phyloP scores from a whole-genome alignment of 2,888 invertebrate species.

The Lasioglossum pauxillum region DNA sequence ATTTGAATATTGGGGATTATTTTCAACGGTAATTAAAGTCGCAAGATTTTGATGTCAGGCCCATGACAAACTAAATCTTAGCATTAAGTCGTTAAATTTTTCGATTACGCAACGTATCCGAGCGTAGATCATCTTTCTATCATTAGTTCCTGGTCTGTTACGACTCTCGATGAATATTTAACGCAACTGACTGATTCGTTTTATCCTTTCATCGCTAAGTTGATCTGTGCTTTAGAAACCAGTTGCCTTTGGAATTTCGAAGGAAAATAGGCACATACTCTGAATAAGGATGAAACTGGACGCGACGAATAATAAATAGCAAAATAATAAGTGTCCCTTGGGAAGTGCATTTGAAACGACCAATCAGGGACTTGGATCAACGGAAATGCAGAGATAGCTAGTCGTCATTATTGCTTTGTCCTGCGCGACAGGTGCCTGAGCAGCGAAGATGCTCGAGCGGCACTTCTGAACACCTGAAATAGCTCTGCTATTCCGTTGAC shows the following conservation, averaged over 20 bases:
- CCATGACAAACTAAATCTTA: neutral
- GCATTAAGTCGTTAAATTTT: conserved; percentile 31
- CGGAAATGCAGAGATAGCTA: conserved; percentile 28
- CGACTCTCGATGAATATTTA: conserved; percentile 35
- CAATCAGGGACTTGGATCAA: conserved; percentile 31
- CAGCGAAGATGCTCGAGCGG: neutral
- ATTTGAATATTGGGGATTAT: neutral
- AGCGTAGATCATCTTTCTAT: conserved; percentile 30
- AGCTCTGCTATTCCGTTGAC: conserved; percentile 19
- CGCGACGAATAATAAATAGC: neutral
- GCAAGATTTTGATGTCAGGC: neutral
- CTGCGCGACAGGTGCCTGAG: conserved; percentile 53
- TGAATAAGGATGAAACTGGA: conserved; percentile 14
- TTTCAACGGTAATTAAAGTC: neutral
- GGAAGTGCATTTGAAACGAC: conserved; percentile 14
- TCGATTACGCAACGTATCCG: conserved; percentile 27
- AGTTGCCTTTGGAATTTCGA: conserved; percentile 23
- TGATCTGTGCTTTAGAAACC: conserved; percentile 24
- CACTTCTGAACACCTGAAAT: conserved; percentile 5
- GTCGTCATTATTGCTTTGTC: conserved; percentile 44
- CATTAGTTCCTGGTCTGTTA: conserved; percentile 34
- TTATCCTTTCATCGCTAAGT: conserved; percentile 36
- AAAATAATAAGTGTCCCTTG: conserved; percentile 1
- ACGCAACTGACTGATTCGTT: conserved; percentile 42
- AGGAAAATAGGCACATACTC: neutral